Conservation (phyloP, 2,113 vertebrate genomes). For the Gasterosteus aculeatus region DNA sequence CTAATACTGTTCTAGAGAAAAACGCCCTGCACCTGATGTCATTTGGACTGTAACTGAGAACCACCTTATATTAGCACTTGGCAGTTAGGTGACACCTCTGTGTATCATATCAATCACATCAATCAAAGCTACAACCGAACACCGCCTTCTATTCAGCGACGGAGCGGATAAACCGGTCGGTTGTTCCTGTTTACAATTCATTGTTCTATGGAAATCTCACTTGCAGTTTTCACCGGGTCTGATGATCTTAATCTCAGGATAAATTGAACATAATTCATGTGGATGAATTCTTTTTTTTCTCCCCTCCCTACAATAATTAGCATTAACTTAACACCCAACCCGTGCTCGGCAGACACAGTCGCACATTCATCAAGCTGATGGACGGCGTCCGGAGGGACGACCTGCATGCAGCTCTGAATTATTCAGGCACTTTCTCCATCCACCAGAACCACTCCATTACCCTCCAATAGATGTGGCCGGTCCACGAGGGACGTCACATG, state of each 20-base stretch:
- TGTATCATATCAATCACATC: slow-evolving; percentile 64
- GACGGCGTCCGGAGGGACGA: slow-evolving; percentile 37
- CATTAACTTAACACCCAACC: slow-evolving; percentile 38
- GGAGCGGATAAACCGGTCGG: slow-evolving; percentile 16
- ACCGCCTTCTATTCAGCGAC: slow-evolving; percentile 36
- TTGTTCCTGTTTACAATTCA: slow-evolving; percentile 36
- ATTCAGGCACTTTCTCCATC: slow-evolving; percentile 82
- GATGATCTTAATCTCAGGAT: slow-evolving; percentile 1
- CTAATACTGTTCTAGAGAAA: slow-evolving; percentile 21
- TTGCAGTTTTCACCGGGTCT: neutral
- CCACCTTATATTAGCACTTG: slow-evolving; percentile 40
- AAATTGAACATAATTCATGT: slow-evolving; percentile 4
- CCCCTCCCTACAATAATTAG: neutral
- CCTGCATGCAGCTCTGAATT: slow-evolving; percentile 73
- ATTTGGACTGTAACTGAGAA: slow-evolving; percentile 33
- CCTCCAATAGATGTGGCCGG: slow-evolving; percentile 67
- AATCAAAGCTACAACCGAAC: slow-evolving; percentile 48
- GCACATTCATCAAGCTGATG: slow-evolving; percentile 52
- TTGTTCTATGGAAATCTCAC: neutral
- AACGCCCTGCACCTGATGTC: slow-evolving; percentile 38
- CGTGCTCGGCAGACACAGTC: slow-evolving; percentile 28
- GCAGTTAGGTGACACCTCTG: slow-evolving; percentile 20
- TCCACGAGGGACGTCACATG: slow-evolving; percentile 74
- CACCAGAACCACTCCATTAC: slow-evolving; percentile 78
- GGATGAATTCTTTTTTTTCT: neutral